phyloP scores from a whole-genome alignment of 1,140 invertebrate genomes.

The Drosophila triauraria region DNA sequence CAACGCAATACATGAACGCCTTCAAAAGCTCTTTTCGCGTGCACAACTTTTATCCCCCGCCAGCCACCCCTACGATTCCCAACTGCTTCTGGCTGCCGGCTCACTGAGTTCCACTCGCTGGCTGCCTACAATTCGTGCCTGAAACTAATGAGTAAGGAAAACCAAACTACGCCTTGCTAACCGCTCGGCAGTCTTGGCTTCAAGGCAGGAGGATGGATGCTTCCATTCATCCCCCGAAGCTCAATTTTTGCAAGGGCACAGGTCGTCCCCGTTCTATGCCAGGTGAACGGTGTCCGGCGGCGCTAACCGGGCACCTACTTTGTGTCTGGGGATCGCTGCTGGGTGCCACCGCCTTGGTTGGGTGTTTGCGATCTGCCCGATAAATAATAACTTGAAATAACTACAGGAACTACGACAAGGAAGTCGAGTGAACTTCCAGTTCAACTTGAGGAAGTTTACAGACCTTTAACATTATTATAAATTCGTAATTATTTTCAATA shows the following conservation, averaged over 20 bases:
- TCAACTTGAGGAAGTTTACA: too few relatives aligned
- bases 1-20: neutral
- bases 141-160: slow-evolving; percentile 85
- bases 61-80: slow-evolving; percentile 46
- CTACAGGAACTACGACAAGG: neutral
- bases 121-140: slow-evolving; percentile 57
- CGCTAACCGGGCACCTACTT: slow-evolving; percentile 72
- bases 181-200: slow-evolving; percentile 78
- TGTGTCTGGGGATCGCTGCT: slow-evolving; percentile 54
- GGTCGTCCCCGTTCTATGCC: slow-evolving; percentile 67
- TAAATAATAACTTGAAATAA: slow-evolving; percentile 6
- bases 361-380: slow-evolving; percentile 77
- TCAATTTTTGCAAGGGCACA: slow-evolving; percentile 82
- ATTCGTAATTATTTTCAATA: too few relatives aligned
- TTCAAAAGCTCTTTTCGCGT: slow-evolving; percentile 7
- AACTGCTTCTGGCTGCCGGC: slow-evolving; percentile 44
- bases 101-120: slow-evolving; percentile 3
- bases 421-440: too few relatives aligned
- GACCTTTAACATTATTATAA: too few relatives aligned
- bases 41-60: neutral
- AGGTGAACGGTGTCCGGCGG: slow-evolving; percentile 17
- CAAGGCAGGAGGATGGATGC: slow-evolving; percentile 60
- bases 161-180: slow-evolving; percentile 80
- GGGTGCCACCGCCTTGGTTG: slow-evolving; percentile 23
- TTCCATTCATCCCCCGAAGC: slow-evolving; percentile 60